phyloP scores from a whole-genome alignment of 1,140 invertebrate species.

The Meloidogyne exigua region DNA sequence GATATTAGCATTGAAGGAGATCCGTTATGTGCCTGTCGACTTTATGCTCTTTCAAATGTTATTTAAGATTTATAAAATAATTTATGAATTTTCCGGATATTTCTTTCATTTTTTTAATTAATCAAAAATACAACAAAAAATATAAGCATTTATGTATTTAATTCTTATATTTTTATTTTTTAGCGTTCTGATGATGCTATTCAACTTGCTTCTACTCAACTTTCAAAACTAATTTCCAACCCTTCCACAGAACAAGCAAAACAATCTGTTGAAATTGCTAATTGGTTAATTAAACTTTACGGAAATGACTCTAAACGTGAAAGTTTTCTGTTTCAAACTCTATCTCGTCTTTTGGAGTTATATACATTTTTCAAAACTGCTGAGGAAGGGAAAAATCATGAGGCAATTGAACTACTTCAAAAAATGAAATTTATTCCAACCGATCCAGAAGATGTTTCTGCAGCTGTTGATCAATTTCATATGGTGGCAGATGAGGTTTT shows the following conservation, averaged over 20 bases:
- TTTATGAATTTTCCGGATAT: too few species aligned
- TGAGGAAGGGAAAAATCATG: conserved; percentile 25
- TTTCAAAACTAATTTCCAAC: conserved; percentile 26
- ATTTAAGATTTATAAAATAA: not conserved
- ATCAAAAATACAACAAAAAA: too few species aligned
- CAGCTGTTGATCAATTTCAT: conserved; percentile 25
- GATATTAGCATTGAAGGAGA: conserved; percentile 43
- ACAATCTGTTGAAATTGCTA: conserved; percentile 31
- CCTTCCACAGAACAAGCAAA: not conserved
- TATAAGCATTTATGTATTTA: too few species aligned
- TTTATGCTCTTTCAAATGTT: conserved; percentile 42
- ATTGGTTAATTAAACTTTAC: conserved; percentile 42
- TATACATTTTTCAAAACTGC: conserved; percentile 35
- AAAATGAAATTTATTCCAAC: conserved; percentile 41
- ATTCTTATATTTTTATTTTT: conserved; percentile 10
- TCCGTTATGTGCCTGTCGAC: conserved; percentile 36
- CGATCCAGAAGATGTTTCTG: conserved; percentile 33
- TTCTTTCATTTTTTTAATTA: too few species aligned
- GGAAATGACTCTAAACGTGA: conserved; percentile 23
- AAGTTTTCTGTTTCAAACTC: conserved; percentile 23
- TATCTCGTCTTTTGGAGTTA: conserved; percentile 32
- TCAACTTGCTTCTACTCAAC: conserved; percentile 31
- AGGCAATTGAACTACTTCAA: conserved; percentile 41
- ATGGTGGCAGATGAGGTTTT: conserved; percentile 33
- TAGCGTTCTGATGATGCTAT: conserved; percentile 42